Percentiles rank a stretch among this genome's conserved stretches.
Evolutionary conservation across 2,797 vertebrate genomes (phyloP).

Genomic region (Tragopan temminckii): DNA sequence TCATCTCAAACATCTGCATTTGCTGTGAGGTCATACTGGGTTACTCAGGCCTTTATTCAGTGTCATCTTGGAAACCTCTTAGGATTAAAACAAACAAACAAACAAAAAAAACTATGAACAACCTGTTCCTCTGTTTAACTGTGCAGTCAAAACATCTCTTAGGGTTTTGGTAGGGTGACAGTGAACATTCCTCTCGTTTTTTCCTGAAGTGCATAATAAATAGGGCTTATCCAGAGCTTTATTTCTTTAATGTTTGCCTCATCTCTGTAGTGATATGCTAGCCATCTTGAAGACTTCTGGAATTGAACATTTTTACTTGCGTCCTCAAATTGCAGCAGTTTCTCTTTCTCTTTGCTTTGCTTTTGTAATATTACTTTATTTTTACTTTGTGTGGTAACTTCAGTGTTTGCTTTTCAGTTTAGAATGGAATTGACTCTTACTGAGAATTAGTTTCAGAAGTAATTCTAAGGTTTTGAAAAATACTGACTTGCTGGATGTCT

Average conservation of each 20-base stretch:
- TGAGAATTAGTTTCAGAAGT: neutral
- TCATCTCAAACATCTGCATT: neutral
- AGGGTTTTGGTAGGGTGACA: neutral
- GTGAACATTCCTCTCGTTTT: neutral
- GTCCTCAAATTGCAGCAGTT: accelerated
- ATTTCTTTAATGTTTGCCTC: neutral
- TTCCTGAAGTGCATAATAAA: neutral
- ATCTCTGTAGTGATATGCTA: neutral
- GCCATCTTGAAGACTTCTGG: neutral
- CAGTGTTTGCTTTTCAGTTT: neutral
- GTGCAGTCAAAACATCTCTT: neutral
- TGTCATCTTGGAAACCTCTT: neutral
- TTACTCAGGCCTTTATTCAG: neutral
- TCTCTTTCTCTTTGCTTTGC: neutral
- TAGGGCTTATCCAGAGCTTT: neutral
- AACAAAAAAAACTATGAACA: neutral
- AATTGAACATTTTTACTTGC: accelerated
- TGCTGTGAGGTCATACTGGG: accelerated
- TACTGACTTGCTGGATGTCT: neutral
- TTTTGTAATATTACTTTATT: neutral
- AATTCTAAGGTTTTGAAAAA: neutral
- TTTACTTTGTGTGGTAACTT: accelerated
- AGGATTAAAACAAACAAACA: neutral
- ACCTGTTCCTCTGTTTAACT: neutral
- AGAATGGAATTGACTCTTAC: neutral